A percentile compares a stretch with the other conserved stretches of the same genome.
Conservation (phyloP, 1,140 invertebrate genomes). For the Rhyzopertha dominica region DNA sequence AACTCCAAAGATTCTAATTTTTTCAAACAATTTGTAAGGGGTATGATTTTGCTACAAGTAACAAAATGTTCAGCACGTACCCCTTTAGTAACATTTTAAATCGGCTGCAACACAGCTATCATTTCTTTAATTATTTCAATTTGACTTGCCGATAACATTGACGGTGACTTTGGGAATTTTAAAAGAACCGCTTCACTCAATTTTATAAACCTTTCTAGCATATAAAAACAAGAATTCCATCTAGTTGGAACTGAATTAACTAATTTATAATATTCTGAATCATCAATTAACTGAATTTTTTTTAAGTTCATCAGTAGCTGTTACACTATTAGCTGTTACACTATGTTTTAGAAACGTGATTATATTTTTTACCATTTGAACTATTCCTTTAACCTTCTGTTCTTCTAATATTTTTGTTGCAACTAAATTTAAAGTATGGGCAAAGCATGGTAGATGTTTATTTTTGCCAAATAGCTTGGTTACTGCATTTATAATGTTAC, state of each 20-base stretch:
- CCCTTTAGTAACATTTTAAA: constrained; percentile 2
- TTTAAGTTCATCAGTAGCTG: too few species aligned
- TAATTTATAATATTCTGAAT: too few species aligned
- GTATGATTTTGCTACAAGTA: constrained; percentile 6
- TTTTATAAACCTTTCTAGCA: constrained; percentile 4
- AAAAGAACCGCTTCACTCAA: neutral
- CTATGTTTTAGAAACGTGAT: constrained; percentile 17
- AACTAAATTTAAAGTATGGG: too few species aligned
- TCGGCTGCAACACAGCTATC: neutral
- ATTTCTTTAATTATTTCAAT: constrained; percentile 1
- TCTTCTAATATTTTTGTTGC: too few species aligned
- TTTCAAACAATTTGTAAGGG: neutral
- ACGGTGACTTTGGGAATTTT: neutral
- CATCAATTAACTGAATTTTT: too few species aligned
- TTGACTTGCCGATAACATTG: constrained; percentile 1
- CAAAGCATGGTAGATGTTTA: constrained; percentile 26
- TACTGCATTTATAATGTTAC: constrained; percentile 24
- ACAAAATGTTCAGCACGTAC: neutral
- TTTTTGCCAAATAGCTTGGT: constrained; percentile 17
- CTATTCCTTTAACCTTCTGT: too few species aligned
- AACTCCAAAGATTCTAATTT: neutral
- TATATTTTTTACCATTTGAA: too few species aligned
- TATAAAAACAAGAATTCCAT: constrained; percentile 5
- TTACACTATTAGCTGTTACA: constrained; percentile 1
- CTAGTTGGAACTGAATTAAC: constrained; percentile 1